Evolutionary conservation across 2,888 invertebrate species (phyloP), one percentile per base, ranked within the genome.

Genomic region (Meandrusa payeni): DNA sequence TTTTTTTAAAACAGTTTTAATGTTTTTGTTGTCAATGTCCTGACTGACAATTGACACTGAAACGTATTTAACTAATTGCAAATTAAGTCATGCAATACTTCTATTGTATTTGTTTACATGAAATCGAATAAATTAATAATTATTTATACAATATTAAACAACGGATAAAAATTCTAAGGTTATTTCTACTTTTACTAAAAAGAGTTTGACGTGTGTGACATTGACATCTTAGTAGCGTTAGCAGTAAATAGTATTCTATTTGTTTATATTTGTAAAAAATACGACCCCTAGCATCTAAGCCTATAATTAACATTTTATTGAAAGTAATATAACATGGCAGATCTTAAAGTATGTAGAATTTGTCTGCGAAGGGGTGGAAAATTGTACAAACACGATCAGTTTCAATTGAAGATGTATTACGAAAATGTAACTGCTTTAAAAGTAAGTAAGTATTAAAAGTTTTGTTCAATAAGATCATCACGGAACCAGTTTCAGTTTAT

Each of bases 381-480:
- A 56, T 54, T 73, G 41, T 74, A 64, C 46, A 59, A 64, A 41
- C 63, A 64, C 42, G 59, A 68, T 50, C 56, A 51, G 46, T 68
- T 57, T 52, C 55, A 70, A 48, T 52, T 75, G 10, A 67, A 66
- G 52, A 55, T 55, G 28, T 65, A 58, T 41, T 76, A 76, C 46
- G 75, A 76, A 47, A 61, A 74, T 52, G 55, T 76, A 53, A 68
- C 66, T 53, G 61, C 61, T 9, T 45, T 58, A 40, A 74, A 69
- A 61, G 76, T 76, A 56, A 71, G 71, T 63, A 31, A 17, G 32
- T 32, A 32, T 26, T 27, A 24, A 36, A 37, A 23, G 6, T 22
- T 41, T 11, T 9, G 12, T 13, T 13, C n/a, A n/a, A n/a, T n/a
- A n/a, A n/a, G n/a, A n/a, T n/a, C n/a, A n/a, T n/a, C n/a, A n/a